Evolutionary conservation across 2,113 vertebrate species (phyloP), one percentile per base, ranked within the genome.

Genomic region (Dryoscopus gambensis): DNA sequence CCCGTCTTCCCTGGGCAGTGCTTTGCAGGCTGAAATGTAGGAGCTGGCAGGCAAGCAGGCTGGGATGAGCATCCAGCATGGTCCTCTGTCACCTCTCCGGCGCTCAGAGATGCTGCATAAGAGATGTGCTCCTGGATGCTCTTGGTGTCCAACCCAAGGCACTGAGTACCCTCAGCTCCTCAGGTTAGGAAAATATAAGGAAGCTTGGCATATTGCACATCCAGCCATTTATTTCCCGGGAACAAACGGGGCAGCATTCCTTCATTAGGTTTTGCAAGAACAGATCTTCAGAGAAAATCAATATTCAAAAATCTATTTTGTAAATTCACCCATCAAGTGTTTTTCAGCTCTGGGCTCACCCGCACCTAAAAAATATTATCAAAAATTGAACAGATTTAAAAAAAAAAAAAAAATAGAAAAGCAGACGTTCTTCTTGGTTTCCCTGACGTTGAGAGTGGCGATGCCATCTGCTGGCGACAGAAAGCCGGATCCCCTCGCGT

Each of bases 381-480:
- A 33, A 42, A 64, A n/a, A 65, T 28, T 11, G 35, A n/a, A 57
- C 6, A 65, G 18, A 16, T n/a, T n/a, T 33, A 8, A 33, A 27
- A 27, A 24, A 4, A 33, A 19, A 55, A 4, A 57, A 9, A 22
- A 15, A 22, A 19, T 1, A 27, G 5, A 33, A 49, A 47, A 22
- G 5, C 11, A 11, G 53, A 1, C 8, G 11, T 27, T 76, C 64
- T 33, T 15, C 35, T 30, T 24, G 14, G 3, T 57, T 77, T 79
- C 31, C 21, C 11, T 21, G 50, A 20, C 39, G 9, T 19, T 37
- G 84, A 18, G 44, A 47, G 81, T 63, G 86, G 78, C 65, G 31
- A 69, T 94, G 96, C 95, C 95, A 96, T 88, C 96, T 97, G 93
- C 95, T 96, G 97, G 95, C 19, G 47, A 49, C 42, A 86, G 39